Conservation (phyloP, 2,797 vertebrate species). For the Chlorospingus semifuscus region DNA sequence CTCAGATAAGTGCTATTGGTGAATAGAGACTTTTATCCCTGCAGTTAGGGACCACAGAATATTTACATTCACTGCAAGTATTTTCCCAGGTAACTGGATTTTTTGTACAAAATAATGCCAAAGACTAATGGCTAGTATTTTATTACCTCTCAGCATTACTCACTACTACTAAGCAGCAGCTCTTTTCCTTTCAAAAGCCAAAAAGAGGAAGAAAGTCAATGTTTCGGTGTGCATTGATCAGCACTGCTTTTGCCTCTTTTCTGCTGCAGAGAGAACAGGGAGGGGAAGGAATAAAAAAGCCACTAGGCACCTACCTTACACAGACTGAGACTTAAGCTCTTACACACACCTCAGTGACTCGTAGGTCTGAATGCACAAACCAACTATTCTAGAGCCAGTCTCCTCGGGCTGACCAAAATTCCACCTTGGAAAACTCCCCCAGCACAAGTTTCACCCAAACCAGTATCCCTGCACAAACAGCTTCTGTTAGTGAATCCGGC, state of each 20-base stretch:
- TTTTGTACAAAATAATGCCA: neutral
- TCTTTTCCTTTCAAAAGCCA: neutral
- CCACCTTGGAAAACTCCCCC: neutral
- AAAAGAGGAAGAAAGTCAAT: neutral
- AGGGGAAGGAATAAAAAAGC: neutral
- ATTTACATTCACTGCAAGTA: neutral
- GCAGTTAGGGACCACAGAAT: neutral
- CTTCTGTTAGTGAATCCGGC: neutral
- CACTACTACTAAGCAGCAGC: neutral
- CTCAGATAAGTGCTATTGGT: neutral
- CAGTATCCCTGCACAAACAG: constrained; percentile 32
- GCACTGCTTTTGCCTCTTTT: neutral
- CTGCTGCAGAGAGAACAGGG: neutral
- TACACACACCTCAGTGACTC: neutral
- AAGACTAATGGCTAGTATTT: neutral
- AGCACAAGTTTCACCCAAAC: neutral
- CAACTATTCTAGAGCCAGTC: neutral
- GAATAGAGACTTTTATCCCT: neutral
- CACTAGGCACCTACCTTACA: neutral
- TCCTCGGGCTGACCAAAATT: neutral
- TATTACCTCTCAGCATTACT: neutral
- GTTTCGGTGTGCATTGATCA: neutral
- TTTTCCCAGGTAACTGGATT: neutral
- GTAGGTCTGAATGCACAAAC: neutral
- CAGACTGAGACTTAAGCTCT: neutral